Evolutionary conservation across 1,140 invertebrate species (phyloP).

Genomic region (Platyscapa corneri): DNA sequence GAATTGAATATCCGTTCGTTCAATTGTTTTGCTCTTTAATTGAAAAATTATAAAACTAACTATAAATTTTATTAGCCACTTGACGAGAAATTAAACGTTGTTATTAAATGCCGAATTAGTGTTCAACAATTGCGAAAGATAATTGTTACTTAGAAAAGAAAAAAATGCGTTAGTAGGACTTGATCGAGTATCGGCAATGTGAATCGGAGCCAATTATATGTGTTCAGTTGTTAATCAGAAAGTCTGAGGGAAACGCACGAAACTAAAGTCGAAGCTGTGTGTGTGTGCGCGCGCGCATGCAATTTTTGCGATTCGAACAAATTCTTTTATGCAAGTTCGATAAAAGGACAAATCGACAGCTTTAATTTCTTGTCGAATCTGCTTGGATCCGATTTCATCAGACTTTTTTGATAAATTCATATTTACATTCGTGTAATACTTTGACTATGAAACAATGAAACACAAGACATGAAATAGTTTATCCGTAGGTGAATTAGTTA

Average conservation of each 20-base stretch:
- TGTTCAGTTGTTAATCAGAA: slow-evolving; percentile 49
- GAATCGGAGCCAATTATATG: slow-evolving; percentile 32
- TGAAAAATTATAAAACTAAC: background rate
- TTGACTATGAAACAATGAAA: slow-evolving; percentile 3
- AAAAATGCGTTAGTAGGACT: slow-evolving; percentile 5
- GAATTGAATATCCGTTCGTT: background rate
- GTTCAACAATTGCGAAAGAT: slow-evolving; percentile 20
- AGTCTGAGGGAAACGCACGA: slow-evolving; percentile 50
- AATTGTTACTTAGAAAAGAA: slow-evolving; percentile 6
- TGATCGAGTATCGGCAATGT: slow-evolving; percentile 8
- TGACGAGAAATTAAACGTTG: background rate
- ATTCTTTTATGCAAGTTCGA: slow-evolving; percentile 42
- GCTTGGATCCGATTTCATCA: slow-evolving; percentile 36
- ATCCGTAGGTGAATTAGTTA: slow-evolving; percentile 18
- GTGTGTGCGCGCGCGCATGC: background rate
- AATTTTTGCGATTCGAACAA: slow-evolving; percentile 31
- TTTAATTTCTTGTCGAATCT: slow-evolving; percentile 4
- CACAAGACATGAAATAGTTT: background rate
- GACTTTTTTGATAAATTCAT: slow-evolving; percentile 42
- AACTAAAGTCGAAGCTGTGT: too few relatives aligned
- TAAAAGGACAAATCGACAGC: slow-evolving; percentile 24
- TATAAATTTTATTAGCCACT: background rate
- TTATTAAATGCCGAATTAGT: slow-evolving; percentile 30
- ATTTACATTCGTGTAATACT: slow-evolving; percentile 19
- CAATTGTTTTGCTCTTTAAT: background rate